Conservation (phyloP, 2,797 vertebrate species). For the Melanotaenia nigrans region DNA sequence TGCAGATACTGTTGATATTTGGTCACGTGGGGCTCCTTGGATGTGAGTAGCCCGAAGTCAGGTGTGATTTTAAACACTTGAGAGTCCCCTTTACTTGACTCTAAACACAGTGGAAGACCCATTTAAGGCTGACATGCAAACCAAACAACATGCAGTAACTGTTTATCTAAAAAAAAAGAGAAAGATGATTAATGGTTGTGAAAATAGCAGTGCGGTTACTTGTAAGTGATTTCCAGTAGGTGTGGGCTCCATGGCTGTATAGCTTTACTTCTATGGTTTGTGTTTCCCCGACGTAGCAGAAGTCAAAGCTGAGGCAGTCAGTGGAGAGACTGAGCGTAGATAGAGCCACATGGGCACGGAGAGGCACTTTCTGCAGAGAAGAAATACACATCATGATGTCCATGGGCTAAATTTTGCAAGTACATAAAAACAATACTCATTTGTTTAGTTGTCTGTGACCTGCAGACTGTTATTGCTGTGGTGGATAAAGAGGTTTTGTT, state of each 20-base stretch:
- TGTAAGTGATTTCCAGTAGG: constrained; percentile 85
- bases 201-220: constrained; percentile 69
- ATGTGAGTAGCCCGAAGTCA: constrained; percentile 80
- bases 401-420: background rate
- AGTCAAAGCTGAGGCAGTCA: constrained; percentile 85
- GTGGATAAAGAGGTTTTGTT: constrained; percentile 85
- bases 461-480: constrained; percentile 86
- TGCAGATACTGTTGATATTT: constrained; percentile 75
- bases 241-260: constrained; percentile 78
- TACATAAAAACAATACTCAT: background rate
- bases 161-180: background rate
- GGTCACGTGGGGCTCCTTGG: constrained; percentile 45
- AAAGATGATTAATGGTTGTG: background rate
- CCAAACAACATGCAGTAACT: background rate
- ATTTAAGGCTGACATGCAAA: background rate
- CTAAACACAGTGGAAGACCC: constrained; percentile 45
- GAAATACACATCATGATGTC: constrained; percentile 1
- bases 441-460: constrained; percentile 70
- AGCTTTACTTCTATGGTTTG: constrained; percentile 81
- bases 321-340: constrained; percentile 84
- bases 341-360: constrained; percentile 83
- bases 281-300: constrained; percentile 83
- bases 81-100: constrained; percentile 43
- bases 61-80: constrained; percentile 84
- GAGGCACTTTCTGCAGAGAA: constrained; percentile 83